Conservation (phyloP, 2,113 vertebrate species). For the Craseonycteris thonglongyai region DNA sequence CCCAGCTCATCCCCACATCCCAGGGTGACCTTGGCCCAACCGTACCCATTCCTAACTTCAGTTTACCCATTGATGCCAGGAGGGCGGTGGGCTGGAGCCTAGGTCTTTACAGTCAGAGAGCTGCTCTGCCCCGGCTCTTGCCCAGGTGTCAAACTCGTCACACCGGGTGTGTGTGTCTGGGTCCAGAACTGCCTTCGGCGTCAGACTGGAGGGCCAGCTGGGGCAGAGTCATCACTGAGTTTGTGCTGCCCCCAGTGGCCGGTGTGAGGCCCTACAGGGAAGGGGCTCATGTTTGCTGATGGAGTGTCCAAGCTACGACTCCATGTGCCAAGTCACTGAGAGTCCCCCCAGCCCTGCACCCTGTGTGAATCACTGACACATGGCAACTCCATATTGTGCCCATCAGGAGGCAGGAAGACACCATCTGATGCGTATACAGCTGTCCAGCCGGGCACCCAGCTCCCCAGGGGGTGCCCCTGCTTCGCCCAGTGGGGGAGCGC, state of each 20-base stretch:
- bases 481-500: background rate
- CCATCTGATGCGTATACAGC: slow-evolving; percentile 60
- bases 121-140: background rate
- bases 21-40: background rate
- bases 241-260: background rate
- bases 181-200: background rate
- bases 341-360: background rate
- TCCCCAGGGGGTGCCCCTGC: background rate
- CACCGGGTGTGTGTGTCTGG: fast-evolving
- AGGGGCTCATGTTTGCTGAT: background rate
- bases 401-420: slow-evolving; percentile 65
- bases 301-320: background rate
- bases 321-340: background rate
- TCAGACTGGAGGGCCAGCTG: background rate
- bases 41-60: background rate
- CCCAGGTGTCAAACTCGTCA: background rate
- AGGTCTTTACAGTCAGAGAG: background rate
- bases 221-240: background rate
- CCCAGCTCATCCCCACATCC: background rate
- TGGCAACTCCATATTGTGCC: slow-evolving; percentile 52
- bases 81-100: background rate
- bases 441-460: slow-evolving; percentile 27
- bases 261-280: background rate
- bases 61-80: background rate
- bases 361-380: background rate